phyloP scores from a whole-genome alignment of 1,140 invertebrate species.

The Zaprionus tsacasi region DNA sequence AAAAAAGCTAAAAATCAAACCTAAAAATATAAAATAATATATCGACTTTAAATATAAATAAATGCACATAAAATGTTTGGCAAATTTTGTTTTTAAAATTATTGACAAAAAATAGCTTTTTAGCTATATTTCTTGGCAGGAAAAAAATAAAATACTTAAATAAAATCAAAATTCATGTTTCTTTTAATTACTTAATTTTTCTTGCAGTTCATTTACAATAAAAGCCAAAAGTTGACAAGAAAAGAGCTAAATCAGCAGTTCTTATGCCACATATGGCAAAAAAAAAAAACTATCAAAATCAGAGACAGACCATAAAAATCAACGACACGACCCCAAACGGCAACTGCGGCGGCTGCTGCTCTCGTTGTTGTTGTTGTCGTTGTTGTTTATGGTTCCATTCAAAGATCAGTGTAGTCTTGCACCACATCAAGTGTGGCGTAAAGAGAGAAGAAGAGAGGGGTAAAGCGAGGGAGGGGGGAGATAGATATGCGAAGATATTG shows the following conservation, averaged over 20 bases:
- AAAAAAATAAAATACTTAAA: no score
- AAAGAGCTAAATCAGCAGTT: background rate
- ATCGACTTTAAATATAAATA: no score
- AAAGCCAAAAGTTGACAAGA: no score
- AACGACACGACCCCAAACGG: constrained; percentile 44
- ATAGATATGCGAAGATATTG: constrained; percentile 8
- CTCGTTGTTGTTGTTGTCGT: constrained; percentile 14
- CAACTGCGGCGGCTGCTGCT: constrained; percentile 29
- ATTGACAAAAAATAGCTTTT: no score
- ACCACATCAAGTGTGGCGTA: constrained; percentile 32
- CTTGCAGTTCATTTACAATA: no score
- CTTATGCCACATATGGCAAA: constrained; percentile 47
- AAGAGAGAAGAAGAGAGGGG: background rate
- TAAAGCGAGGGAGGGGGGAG: constrained; percentile 1
- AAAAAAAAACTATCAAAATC: constrained; percentile 20
- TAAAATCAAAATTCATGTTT: no score
- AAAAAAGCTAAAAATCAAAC: no score
- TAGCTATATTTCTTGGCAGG: no score
- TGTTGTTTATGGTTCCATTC: constrained; percentile 45
- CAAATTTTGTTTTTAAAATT: no score
- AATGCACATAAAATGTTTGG: no score
- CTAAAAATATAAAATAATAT: no score
- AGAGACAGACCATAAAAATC: constrained; percentile 47
- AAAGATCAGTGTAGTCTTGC: constrained; percentile 62
- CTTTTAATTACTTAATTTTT: no score